phyloP scores from a whole-genome alignment of 2,797 vertebrate genomes.

The Intellagama lesueurii region DNA sequence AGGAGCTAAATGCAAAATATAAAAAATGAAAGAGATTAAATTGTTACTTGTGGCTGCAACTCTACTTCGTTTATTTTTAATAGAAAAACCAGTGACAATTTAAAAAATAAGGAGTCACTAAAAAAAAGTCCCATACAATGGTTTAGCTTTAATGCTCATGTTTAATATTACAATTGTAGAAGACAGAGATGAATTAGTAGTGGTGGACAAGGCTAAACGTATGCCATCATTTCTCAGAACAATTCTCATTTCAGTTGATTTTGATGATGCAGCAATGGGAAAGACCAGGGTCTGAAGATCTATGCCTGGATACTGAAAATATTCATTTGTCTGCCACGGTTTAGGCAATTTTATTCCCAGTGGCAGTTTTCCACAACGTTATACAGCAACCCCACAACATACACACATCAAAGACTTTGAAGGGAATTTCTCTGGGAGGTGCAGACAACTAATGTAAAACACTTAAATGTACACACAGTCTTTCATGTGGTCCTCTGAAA shows the following conservation, averaged over 20 bases:
- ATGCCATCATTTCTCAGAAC: not conserved
- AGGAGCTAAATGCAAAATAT: constrained; percentile 83
- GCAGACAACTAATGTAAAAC: not conserved
- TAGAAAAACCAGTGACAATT: not conserved
- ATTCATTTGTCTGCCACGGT: not conserved
- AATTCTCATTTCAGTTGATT: constrained; percentile 20
- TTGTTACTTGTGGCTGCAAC: constrained; percentile 50
- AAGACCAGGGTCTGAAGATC: not conserved
- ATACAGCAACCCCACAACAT: not conserved
- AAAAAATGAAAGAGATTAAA: constrained; percentile 25
- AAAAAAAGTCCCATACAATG: not conserved
- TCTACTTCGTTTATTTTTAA: not conserved
- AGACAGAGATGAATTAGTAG: not conserved
- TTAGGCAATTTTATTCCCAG: not conserved
- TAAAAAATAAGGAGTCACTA: not conserved
- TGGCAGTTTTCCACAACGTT: not conserved
- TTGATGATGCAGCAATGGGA: constrained; percentile 11
- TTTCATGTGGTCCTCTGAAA: not conserved
- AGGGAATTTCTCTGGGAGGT: not conserved
- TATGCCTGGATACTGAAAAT: not conserved
- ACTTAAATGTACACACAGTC: not conserved
- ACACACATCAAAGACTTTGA: not conserved
- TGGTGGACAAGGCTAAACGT: not conserved
- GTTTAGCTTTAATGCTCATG: not conserved
- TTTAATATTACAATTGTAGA: not conserved